A percentile compares a stretch with the other conserved stretches of the same genome.
phyloP scores from a whole-genome alignment of 2,888 invertebrate genomes.

The Andricus quercusramuli region DNA sequence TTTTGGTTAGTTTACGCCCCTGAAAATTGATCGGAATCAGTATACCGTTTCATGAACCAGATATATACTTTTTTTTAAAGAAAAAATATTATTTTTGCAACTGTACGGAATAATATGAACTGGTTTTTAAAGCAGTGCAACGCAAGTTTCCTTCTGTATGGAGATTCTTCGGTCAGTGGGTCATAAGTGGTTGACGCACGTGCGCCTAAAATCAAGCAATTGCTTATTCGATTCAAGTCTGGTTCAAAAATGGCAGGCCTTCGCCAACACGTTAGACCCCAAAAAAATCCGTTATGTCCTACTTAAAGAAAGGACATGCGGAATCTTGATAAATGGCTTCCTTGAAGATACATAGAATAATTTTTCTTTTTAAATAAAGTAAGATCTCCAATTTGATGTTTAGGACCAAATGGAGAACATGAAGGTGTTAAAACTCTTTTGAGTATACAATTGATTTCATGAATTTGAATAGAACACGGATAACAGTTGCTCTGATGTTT shows the following conservation, averaged over 20 bases:
- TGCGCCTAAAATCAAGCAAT: constrained; percentile 16
- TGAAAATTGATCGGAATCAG: not conserved
- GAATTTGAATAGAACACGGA: not conserved
- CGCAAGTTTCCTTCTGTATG: constrained; percentile 25
- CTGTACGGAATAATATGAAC: not conserved
- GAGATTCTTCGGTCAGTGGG: constrained; percentile 34
- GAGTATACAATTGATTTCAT: not conserved
- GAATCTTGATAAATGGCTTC: constrained; percentile 9
- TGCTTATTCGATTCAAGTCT: constrained; percentile 23
- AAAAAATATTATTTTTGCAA: not conserved
- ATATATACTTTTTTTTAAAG: not conserved
- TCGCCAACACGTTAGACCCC: constrained; percentile 6
- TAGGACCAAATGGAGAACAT: not conserved
- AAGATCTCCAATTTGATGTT: not conserved
- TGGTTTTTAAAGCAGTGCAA: constrained; percentile 13
- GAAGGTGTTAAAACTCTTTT: too few species aligned
- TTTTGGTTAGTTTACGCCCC: too few species aligned
- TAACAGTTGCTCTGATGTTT: not conserved
- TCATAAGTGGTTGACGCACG: constrained; percentile 22
- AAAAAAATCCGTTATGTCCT: constrained; percentile 17
- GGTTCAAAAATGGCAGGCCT: not conserved
- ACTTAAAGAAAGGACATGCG: not conserved
- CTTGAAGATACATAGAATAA: not conserved
- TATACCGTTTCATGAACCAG: not conserved
- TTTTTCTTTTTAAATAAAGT: too few species aligned